Percentiles rank a stretch among this genome's conserved stretches.
Evolutionary conservation across 1,140 invertebrate genomes (phyloP).

Genomic region (Drosophila pectinifera): DNA sequence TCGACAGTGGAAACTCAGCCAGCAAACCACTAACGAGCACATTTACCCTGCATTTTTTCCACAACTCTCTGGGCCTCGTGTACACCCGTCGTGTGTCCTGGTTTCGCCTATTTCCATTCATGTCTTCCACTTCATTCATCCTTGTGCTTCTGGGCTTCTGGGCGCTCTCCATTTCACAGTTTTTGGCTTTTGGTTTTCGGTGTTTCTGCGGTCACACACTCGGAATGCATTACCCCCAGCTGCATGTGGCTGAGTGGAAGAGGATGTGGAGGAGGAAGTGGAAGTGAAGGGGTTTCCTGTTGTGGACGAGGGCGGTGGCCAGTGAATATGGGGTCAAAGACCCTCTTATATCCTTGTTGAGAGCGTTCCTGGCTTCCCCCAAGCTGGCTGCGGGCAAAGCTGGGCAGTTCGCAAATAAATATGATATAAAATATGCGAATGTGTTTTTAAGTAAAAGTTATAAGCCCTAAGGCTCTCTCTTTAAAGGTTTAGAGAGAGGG

Average conservation of each 20-base stretch:
- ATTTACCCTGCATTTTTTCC: slow-evolving; percentile 42
- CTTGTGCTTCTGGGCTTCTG: slow-evolving; percentile 14
- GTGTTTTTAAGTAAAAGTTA: neutral
- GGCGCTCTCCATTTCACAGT: slow-evolving; percentile 25
- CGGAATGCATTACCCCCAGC: slow-evolving; percentile 41
- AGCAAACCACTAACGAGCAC: slow-evolving; percentile 66
- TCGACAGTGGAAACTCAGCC: slow-evolving; percentile 30
- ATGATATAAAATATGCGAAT: neutral
- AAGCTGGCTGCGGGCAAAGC: neutral
- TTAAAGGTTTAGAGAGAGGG: too few species aligned
- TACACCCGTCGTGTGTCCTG: slow-evolving; percentile 2
- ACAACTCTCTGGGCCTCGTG: slow-evolving; percentile 14
- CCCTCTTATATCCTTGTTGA: slow-evolving; percentile 12
- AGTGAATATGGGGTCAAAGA: slow-evolving; percentile 33
- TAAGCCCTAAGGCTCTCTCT: too few species aligned
- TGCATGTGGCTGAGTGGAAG: slow-evolving; percentile 18
- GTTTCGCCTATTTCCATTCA: slow-evolving; percentile 51
- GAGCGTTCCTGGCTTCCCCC: neutral
- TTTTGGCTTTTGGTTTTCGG: slow-evolving; percentile 29
- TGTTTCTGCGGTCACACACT: slow-evolving; percentile 46
- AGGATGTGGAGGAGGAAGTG: neutral
- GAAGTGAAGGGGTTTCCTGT: slow-evolving; percentile 1
- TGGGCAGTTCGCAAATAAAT: neutral
- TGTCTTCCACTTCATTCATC: slow-evolving; percentile 67
- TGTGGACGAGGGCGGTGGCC: slow-evolving; percentile 5